These are phyloP conservation scores for Paralichthys olivaceus DNA, from an alignment of 2,113 vertebrate species.

Conservation along the genomic window DNA sequence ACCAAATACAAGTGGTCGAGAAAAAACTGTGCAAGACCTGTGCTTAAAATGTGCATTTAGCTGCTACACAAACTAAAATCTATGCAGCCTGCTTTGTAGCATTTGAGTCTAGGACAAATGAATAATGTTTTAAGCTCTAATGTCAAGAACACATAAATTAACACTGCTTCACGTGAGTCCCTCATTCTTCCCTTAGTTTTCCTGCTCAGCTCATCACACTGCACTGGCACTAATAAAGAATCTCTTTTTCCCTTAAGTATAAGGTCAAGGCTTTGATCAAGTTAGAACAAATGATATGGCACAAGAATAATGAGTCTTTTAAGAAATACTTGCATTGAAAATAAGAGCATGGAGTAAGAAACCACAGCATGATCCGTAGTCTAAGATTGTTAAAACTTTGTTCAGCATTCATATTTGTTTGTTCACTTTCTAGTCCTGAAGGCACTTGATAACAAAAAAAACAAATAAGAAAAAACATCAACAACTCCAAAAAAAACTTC, in stretches of 20 bases:
- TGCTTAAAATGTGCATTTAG: conserved; percentile 75
- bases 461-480: conserved; percentile 32
- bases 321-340: conserved; percentile 83
- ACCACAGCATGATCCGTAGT: conserved; percentile 82
- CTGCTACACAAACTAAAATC: conserved; percentile 48
- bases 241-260: conserved; percentile 62
- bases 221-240: conserved; percentile 76
- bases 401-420: conserved; percentile 67
- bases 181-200: conserved; percentile 71
- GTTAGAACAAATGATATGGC: conserved; percentile 77
- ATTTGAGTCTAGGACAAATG: conserved; percentile 53
- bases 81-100: conserved; percentile 59
- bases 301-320: conserved; percentile 59
- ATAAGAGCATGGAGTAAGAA: conserved; percentile 82
- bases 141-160: conserved; percentile 70
- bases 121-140: conserved; percentile 71
- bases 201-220: conserved; percentile 78
- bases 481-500: conserved; percentile 39
- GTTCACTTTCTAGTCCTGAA: conserved; percentile 83
- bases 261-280: conserved; percentile 81
- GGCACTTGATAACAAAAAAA: conserved; percentile 89
- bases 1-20: conserved; percentile 69
- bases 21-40: conserved; percentile 75
- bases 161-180: conserved; percentile 73
- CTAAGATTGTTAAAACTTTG: conserved; percentile 60